These are phyloP conservation scores for Glossosoma conforme DNA, from an alignment of 1,140 invertebrate species.

Conservation along the genomic window DNA sequence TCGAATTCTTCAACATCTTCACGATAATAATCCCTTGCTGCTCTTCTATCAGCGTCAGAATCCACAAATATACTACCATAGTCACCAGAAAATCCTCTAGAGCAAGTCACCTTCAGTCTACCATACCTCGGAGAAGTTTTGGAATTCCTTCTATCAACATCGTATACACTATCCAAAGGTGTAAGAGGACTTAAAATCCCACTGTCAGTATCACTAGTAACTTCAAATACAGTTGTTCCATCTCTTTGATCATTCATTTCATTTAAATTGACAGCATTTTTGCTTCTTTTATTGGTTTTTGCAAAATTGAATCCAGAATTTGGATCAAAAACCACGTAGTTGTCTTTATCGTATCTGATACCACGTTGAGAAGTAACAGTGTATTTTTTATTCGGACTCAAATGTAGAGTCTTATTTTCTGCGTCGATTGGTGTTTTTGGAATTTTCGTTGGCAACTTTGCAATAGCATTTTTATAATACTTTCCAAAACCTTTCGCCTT, in stretches of 20 bases:
- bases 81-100: slow-evolving; percentile 3
- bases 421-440: slow-evolving; percentile 47
- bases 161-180: slow-evolving; percentile 40
- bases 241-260: neutral
- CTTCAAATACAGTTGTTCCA: slow-evolving; percentile 18
- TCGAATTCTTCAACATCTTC: neutral
- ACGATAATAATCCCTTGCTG: no score
- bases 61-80: slow-evolving; percentile 7
- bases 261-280: neutral
- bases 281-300: neutral
- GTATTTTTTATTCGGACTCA: slow-evolving; percentile 51
- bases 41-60: no score
- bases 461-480: slow-evolving; percentile 44
- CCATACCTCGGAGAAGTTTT: slow-evolving; percentile 12
- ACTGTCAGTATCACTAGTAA: slow-evolving; percentile 53
- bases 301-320: slow-evolving; percentile 38
- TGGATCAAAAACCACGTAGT: slow-evolving; percentile 49
- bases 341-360: slow-evolving; percentile 49
- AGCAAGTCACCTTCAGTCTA: slow-evolving; percentile 5
- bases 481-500: slow-evolving; percentile 38
- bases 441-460: slow-evolving; percentile 48
- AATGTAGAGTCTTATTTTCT: slow-evolving; percentile 44
- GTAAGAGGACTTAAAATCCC: slow-evolving; percentile 55
- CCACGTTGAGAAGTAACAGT: slow-evolving; percentile 48
- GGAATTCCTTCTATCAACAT: slow-evolving; percentile 17